Evolutionary conservation across 2,888 invertebrate species (phyloP).

Genomic region (Nematopogon swammerdamellus): DNA sequence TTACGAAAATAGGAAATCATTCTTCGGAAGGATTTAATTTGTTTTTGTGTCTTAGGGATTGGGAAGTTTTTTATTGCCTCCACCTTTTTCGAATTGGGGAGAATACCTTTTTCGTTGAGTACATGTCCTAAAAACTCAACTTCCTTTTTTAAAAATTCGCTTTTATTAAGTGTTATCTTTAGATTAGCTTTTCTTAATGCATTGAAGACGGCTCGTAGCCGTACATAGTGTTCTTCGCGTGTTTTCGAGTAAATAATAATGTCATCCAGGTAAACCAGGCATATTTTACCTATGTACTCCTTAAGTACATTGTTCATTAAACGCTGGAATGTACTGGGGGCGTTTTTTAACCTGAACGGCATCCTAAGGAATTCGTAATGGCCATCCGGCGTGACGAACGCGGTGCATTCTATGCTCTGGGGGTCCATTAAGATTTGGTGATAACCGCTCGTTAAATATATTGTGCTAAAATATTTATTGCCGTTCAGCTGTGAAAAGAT

Average conservation of each 20-base stretch:
- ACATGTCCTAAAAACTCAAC: not conserved
- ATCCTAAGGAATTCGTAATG: not conserved
- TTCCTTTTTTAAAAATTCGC: not conserved
- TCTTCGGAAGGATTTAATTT: constrained; percentile 10
- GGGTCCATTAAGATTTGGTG: not conserved
- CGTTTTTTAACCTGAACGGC: not conserved
- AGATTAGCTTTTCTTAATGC: not conserved
- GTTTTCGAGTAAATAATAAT: not conserved
- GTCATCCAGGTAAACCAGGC: not conserved
- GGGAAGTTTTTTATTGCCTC: constrained; percentile 11
- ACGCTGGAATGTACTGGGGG: not conserved
- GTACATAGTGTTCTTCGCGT: not conserved
- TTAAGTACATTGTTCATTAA: not conserved
- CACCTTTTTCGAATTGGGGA: constrained; percentile 15
- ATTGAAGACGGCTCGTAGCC: too few species aligned
- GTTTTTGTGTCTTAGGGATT: constrained; percentile 11
- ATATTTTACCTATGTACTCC: not conserved
- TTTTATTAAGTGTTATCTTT: not conserved
- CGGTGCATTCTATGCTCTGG: not conserved
- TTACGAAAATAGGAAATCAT: constrained; percentile 13
- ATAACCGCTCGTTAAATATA: not conserved
- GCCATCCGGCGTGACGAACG: not conserved
- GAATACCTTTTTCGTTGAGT: constrained; percentile 10
- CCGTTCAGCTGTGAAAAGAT: not conserved
- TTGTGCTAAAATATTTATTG: not conserved